A percentile compares a stretch with the other conserved stretches of the same genome.
Evolutionary conservation across 2,888 invertebrate species (phyloP).

Genomic region (Kuschelorhynchus macadamiae): DNA sequence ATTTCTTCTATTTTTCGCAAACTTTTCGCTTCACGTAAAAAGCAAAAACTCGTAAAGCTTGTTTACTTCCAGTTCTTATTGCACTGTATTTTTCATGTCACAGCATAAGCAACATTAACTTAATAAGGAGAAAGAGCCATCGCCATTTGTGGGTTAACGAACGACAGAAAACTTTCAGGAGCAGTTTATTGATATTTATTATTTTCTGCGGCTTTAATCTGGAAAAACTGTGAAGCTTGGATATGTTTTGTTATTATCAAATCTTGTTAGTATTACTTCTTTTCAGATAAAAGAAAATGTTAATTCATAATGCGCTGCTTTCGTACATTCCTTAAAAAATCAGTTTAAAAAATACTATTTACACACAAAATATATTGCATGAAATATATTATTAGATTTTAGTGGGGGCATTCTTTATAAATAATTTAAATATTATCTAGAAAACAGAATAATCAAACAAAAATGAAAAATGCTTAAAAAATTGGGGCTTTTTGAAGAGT

Average conservation of each 20-base stretch:
- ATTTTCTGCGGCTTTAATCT: conserved; percentile 32
- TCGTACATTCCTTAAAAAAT: no score
- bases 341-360: no score
- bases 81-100: conserved; percentile 44
- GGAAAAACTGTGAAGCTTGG: conserved; percentile 27
- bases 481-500: no score
- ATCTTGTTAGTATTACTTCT: conserved; percentile 7
- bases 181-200: conserved; percentile 45
- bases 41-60: conserved; percentile 28
- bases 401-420: no score
- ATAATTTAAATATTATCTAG: no score
- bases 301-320: no score
- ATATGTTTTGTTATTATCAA: conserved; percentile 34
- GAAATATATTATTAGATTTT: no score
- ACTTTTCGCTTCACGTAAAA: conserved; percentile 18
- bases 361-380: no score
- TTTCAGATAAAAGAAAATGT: no score
- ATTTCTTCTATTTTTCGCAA: not conserved
- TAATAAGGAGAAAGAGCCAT: conserved; percentile 44
- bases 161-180: conserved; percentile 43
- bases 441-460: no score
- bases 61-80: conserved; percentile 36
- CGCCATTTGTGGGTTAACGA: conserved; percentile 36
- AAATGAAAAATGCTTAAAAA: no score
- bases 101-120: conserved; percentile 44